Evolutionary conservation across 2,888 invertebrate species (phyloP), one percentile per base, ranked within the genome.

Genomic region (Meghimatium bilineatum): DNA sequence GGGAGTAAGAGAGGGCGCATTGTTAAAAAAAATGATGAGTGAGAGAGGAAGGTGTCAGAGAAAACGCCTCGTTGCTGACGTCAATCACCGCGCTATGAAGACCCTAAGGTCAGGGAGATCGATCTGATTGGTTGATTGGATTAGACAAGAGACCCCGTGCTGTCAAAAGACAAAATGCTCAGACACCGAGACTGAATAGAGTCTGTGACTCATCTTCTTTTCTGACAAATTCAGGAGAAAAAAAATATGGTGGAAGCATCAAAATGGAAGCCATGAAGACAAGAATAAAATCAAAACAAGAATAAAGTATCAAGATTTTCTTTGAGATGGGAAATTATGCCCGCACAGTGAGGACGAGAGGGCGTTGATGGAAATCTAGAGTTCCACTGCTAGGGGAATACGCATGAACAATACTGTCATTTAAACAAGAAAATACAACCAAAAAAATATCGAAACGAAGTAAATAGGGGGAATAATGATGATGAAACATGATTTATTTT

Each of bases 111-210:
- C 77, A 77, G 2, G 17, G 3, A 26, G 77, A 77, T 77, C 77
- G 77, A 77, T 63, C 77, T 77, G 60, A 77, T 77, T 77, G 60
- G 77, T 63, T 77, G 63, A 77, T 77, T 77, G 77, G 77, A 77
- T 77, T 77, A 77, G 60, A 60, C 77, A 63, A 26, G 63, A 38
- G 77, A 77, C 63, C 52, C 6, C 26, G 52, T 26, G 76, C 60
- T 76, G 63, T 77, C 29, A 63, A 60, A 49, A 77, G 63, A 38
- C 60, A 77, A 63, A 77, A 60, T 38, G 77, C 10, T n/a, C 26
- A 32, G n/a, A 34, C 77, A 60, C 29, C 3, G 60, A 36, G 38
- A 36, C 60, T 63, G 60, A 14, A 49, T 36, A 26, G 36, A 60
- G 56, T 36, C 63, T 36, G 34, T 77, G 77, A 77, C 60, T 77